Percentiles rank a stretch among this genome's conserved stretches.
These are phyloP conservation scores for Ernsta delagoae DNA, from an alignment of 2,888 invertebrate species.

Conservation along the genomic window DNA sequence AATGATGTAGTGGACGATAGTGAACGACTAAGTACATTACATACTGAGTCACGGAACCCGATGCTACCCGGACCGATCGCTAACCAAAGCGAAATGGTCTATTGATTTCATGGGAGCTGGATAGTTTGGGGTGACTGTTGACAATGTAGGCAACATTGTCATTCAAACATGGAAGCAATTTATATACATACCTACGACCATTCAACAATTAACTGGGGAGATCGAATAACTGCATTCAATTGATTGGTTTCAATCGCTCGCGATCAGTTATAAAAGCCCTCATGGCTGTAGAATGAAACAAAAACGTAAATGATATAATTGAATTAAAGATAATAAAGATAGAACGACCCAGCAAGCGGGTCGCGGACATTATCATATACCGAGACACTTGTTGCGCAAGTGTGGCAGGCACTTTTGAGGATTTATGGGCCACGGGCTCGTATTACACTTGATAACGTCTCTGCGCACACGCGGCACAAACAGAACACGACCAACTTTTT, in stretches of 20 bases:
- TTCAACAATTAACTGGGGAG: slow-evolving; percentile 21
- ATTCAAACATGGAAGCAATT: slow-evolving; percentile 25
- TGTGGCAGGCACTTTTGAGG: slow-evolving; percentile 65
- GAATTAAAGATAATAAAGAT: slow-evolving; percentile 52
- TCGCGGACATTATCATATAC: slow-evolving; percentile 54
- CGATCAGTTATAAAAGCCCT: neutral
- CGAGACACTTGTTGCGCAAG: slow-evolving; percentile 75
- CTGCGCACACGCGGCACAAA: slow-evolving; percentile 57
- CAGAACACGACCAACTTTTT: slow-evolving; percentile 50
- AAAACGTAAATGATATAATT: slow-evolving; percentile 32
- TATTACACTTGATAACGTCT: slow-evolving; percentile 77
- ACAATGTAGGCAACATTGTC: slow-evolving; percentile 27
- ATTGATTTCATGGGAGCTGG: slow-evolving; percentile 51
- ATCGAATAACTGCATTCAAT: slow-evolving; percentile 24
- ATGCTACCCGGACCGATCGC: slow-evolving; percentile 64
- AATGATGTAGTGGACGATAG: slow-evolving; percentile 46
- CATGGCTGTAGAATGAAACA: slow-evolving; percentile 3
- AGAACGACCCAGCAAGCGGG: slow-evolving; percentile 49
- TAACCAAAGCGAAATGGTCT: slow-evolving; percentile 67
- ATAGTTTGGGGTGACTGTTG: slow-evolving; percentile 30
- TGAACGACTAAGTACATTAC: slow-evolving; percentile 66
- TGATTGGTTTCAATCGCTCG: slow-evolving; percentile 21
- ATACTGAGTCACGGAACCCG: slow-evolving; percentile 74
- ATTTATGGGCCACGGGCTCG: slow-evolving; percentile 74
- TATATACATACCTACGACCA: slow-evolving; percentile 22